These are phyloP conservation scores for Athetis lepigone DNA, from an alignment of 2,888 invertebrate species.

Conservation along the genomic window DNA sequence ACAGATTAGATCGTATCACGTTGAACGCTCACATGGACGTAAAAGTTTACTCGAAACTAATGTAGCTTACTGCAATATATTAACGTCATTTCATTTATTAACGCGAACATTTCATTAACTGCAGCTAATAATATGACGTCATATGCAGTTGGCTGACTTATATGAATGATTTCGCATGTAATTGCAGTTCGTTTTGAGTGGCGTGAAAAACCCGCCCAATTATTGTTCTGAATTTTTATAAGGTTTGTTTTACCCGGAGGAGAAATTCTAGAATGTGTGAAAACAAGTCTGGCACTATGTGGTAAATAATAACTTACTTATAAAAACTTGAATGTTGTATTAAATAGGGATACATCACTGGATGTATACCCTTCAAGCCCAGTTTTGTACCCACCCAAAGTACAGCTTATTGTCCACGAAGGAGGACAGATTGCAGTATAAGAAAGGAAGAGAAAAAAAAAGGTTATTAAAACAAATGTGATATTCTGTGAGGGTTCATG, in stretches of 20 bases:
- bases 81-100: conserved; percentile 55
- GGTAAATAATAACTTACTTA: no score
- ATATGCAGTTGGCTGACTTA: conserved; percentile 32
- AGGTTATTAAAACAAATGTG: no score
- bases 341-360: no score
- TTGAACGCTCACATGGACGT: conserved; percentile 39
- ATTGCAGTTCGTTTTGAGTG: conserved; percentile 7
- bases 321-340: no score
- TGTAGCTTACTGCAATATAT: conserved; percentile 46
- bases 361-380: no score
- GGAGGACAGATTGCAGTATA: no score
- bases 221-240: neutral
- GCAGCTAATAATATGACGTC: conserved; percentile 45
- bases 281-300: no score
- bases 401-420: no score
- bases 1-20: conserved; percentile 55
- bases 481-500: no score
- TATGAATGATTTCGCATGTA: conserved; percentile 28
- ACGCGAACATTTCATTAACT: conserved; percentile 25
- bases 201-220: neutral
- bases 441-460: no score
- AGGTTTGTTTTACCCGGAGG: neutral
- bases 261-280: neutral
- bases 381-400: no score
- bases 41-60: conserved; percentile 54